phyloP scores from a whole-genome alignment of 2,113 vertebrate species.

The Puffinus mauretanicus region DNA sequence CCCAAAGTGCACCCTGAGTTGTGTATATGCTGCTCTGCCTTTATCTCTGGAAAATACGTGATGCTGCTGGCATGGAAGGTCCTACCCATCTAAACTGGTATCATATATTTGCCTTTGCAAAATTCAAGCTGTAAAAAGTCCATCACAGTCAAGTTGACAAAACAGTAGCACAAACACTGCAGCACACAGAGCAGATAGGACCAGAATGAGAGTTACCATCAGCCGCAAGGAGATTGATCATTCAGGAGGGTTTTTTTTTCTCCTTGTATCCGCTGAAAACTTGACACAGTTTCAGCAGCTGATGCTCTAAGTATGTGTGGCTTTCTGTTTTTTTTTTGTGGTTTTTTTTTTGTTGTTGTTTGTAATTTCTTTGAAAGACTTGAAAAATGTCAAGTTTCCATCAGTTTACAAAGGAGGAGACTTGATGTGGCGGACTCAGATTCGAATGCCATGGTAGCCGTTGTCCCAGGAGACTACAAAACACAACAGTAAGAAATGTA shows the following conservation, averaged over 20 bases:
- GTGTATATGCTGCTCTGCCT: neutral
- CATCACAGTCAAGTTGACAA: fast-evolving
- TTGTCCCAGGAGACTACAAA: neutral
- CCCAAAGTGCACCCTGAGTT: neutral
- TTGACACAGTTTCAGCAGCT: neutral
- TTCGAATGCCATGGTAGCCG: neutral
- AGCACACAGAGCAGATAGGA: neutral
- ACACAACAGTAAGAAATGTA: neutral
- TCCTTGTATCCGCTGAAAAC: neutral
- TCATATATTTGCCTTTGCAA: neutral
- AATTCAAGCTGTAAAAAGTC: neutral
- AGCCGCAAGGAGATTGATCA: neutral
- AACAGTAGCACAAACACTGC: neutral
- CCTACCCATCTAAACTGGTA: neutral
- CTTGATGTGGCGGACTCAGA: neutral
- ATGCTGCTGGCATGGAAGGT: neutral
- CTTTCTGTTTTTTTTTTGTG: neutral
- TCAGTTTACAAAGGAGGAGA: neutral
- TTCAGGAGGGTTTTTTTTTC: neutral
- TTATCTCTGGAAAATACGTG: neutral
- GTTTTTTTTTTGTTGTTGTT: neutral
- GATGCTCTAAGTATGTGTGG: neutral
- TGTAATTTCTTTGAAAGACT: neutral
- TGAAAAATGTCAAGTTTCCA: neutral
- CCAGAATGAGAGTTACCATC: neutral